These are phyloP conservation scores for Paramuricea clavata DNA, from an alignment of 92 coral and sea anemone genomes.

Conservation along the genomic window DNA sequence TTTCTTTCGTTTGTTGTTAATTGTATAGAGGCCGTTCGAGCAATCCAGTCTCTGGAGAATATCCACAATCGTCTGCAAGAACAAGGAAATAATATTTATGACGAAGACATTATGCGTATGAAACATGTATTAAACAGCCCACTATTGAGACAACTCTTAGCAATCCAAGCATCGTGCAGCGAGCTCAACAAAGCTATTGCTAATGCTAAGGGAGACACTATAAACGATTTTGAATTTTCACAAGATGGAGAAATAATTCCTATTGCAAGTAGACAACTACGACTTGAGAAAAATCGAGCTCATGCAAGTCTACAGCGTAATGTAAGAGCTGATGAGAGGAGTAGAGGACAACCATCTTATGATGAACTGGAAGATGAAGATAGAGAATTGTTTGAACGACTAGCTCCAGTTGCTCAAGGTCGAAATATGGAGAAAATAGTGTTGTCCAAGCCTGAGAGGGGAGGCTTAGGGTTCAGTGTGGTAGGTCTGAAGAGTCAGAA, in stretches of 20 bases:
- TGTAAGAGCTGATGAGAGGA: neutral
- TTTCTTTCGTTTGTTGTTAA: neutral
- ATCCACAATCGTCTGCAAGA: constrained; percentile 81
- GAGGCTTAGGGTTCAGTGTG: constrained; percentile 98
- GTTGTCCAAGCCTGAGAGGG: constrained; percentile 90
- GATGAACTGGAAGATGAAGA: constrained; percentile 54
- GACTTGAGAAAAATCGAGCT: neutral
- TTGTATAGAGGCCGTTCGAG: constrained; percentile 87
- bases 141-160: constrained; percentile 84
- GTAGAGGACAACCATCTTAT: neutral
- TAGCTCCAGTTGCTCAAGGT: constrained; percentile 90
- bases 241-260: constrained; percentile 91
- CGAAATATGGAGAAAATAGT: constrained; percentile 89
- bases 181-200: constrained; percentile 79
- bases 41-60: constrained; percentile 85
- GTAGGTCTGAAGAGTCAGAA: constrained; percentile 97
- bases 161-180: constrained; percentile 86
- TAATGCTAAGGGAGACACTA: constrained; percentile 67
- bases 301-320: constrained; percentile 24
- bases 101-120: constrained; percentile 86
- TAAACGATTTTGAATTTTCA: constrained; percentile 90
- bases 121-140: constrained; percentile 93
- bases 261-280: constrained; percentile 53
- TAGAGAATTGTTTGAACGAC: constrained; percentile 77
- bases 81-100: constrained; percentile 81